Conservation (phyloP, 2,888 invertebrate genomes). For the Cantharis rustica region DNA sequence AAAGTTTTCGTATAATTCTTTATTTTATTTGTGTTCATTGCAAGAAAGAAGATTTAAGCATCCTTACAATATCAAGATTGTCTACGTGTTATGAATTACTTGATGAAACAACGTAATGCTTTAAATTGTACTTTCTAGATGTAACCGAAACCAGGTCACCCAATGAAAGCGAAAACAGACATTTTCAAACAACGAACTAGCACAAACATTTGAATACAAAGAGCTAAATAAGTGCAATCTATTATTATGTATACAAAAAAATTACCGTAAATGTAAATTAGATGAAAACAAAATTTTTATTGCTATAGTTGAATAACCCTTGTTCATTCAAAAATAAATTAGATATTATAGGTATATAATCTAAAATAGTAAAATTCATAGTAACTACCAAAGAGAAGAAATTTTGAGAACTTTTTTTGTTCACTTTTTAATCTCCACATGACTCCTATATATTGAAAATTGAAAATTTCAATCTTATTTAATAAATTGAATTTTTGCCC, state of each 20-base stretch:
- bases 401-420: no score
- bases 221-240: conserved; percentile 36
- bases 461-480: background rate
- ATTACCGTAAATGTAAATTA: conserved; percentile 17
- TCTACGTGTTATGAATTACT: conserved; percentile 31
- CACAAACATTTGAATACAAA: conserved; percentile 52
- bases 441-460: background rate
- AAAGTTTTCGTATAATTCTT: background rate
- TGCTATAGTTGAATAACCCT: background rate
- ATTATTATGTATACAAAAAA: conserved; percentile 27
- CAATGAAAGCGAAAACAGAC: conserved; percentile 55
- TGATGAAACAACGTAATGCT: conserved; percentile 37
- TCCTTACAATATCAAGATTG: background rate
- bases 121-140: conserved; percentile 53
- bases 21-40: background rate
- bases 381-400: background rate
- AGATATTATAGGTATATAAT: background rate
- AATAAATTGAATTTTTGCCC: background rate
- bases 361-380: background rate
- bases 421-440: background rate
- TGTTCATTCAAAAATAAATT: background rate
- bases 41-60: background rate
- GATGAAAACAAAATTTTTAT: conserved; percentile 13
- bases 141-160: conserved; percentile 55
- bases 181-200: conserved; percentile 49